A percentile compares a stretch with the other conserved stretches of the same genome.
Evolutionary conservation across 2,888 invertebrate genomes (phyloP).

Genomic region (Amiota communis): DNA sequence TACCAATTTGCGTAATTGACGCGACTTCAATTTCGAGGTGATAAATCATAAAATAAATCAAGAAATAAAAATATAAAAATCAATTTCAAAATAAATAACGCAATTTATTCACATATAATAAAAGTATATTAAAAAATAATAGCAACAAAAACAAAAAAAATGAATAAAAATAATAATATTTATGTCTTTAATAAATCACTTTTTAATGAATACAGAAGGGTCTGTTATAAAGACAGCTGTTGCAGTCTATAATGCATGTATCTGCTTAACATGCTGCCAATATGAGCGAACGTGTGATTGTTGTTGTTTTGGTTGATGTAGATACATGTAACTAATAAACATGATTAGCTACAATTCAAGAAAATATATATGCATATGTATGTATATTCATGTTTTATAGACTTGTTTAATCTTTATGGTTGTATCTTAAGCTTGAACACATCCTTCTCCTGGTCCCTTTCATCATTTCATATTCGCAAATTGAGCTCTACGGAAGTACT

Average conservation of each 20-base stretch:
- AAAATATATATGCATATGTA: background rate
- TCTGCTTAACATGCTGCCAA: constrained; percentile 4
- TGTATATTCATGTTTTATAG: background rate
- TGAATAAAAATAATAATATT: constrained; percentile 1
- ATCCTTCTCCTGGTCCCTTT: too few species aligned
- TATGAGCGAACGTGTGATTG: constrained; percentile 14
- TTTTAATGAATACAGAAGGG: constrained; percentile 54
- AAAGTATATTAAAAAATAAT: constrained; percentile 44
- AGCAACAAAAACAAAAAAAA: constrained; percentile 17
- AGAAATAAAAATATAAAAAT: constrained; percentile 26
- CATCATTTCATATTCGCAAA: background rate
- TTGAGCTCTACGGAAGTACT: constrained; percentile 6
- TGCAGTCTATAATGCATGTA: background rate
- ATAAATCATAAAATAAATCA: constrained; percentile 41
- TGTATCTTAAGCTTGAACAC: background rate
- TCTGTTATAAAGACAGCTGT: background rate
- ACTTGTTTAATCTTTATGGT: constrained; percentile 8
- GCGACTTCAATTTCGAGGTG: constrained; percentile 12
- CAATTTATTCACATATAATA: background rate
- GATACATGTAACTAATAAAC: background rate
- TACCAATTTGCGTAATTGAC: constrained; percentile 13
- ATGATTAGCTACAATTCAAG: background rate
- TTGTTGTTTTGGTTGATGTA: constrained; percentile 1
- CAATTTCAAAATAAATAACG: too few species aligned
- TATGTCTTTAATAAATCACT: constrained; percentile 54